Percentiles rank a stretch among this genome's conserved stretches.
Evolutionary conservation across 2,888 invertebrate species (phyloP).

Genomic region (Thera obeliscata): DNA sequence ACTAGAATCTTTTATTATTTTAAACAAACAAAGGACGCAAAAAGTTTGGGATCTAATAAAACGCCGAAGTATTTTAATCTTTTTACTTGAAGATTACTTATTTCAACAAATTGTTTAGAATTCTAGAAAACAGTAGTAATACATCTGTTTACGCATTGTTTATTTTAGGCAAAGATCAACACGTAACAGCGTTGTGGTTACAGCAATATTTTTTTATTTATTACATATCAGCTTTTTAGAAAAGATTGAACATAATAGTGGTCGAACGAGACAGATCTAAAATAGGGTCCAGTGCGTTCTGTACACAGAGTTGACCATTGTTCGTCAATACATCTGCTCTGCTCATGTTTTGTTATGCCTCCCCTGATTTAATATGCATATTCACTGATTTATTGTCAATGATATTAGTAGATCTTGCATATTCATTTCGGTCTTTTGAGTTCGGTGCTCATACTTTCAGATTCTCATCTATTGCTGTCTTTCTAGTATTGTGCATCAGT

Average conservation of each 20-base stretch:
- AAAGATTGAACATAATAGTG: neutral
- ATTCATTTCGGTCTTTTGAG: no score
- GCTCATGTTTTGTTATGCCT: conserved; percentile 25
- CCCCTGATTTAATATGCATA: conserved; percentile 26
- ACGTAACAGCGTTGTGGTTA: no score
- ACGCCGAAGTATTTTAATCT: conserved; percentile 33
- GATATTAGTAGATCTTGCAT: no score
- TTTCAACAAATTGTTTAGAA: conserved; percentile 7
- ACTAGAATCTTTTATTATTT: conserved; percentile 38
- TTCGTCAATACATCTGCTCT: conserved; percentile 46
- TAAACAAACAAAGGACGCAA: conserved; percentile 26
- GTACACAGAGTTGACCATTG: conserved; percentile 22
- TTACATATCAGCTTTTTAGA: no score
- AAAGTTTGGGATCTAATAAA: conserved; percentile 34
- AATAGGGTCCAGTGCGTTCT: conserved; percentile 25
- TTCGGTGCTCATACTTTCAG: no score
- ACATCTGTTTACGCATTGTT: neutral
- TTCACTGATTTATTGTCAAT: conserved; percentile 1
- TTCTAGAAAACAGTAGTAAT: conserved; percentile 18
- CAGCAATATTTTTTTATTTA: no score
- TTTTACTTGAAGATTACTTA: conserved; percentile 14
- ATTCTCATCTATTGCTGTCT: no score
- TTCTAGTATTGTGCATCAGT: no score
- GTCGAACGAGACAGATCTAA: neutral
- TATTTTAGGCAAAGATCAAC: no score